Evolutionary conservation across 2,797 vertebrate species (phyloP).

Genomic region (Acrossocheilus wenchowensis): DNA sequence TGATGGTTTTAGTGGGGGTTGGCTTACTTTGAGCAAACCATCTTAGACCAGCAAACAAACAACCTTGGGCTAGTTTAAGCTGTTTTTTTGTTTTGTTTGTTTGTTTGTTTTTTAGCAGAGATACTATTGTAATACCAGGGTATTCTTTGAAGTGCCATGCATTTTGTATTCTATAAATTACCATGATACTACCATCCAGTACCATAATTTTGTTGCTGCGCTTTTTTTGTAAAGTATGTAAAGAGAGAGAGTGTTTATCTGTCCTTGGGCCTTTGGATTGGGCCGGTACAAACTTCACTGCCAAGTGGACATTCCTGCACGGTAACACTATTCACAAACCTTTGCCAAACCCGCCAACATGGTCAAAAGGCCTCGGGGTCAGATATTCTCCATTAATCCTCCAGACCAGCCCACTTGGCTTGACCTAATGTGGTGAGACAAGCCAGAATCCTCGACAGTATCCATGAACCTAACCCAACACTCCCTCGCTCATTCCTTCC

Average conservation of each 20-base stretch:
- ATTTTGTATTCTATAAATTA: not conserved
- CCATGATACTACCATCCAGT: not conserved
- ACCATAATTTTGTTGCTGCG: not conserved
- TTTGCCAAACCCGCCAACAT: constrained; percentile 58
- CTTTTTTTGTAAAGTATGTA: not conserved
- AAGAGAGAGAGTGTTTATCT: constrained; percentile 44
- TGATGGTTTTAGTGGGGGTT: not conserved
- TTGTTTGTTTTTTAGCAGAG: not conserved
- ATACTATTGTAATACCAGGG: not conserved
- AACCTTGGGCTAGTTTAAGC: not conserved
- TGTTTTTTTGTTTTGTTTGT: too few species aligned
- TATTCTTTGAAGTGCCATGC: not conserved
- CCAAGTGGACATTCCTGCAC: constrained; percentile 72
- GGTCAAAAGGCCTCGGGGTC: constrained; percentile 52
- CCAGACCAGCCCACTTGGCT: constrained; percentile 35
- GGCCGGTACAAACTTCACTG: constrained; percentile 49
- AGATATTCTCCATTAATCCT: constrained; percentile 62
- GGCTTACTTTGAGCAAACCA: not conserved
- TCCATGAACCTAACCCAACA: constrained; percentile 40
- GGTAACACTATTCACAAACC: constrained; percentile 65
- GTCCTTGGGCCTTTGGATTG: constrained; percentile 39
- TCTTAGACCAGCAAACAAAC: not conserved
- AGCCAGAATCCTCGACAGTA: constrained; percentile 37
- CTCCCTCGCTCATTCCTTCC: constrained; percentile 27
- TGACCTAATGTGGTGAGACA: constrained; percentile 53